A percentile compares a stretch with the other conserved stretches of the same genome.
Evolutionary conservation across 2,797 vertebrate species (phyloP).

Genomic region (Mormyrops attenuatus): DNA sequence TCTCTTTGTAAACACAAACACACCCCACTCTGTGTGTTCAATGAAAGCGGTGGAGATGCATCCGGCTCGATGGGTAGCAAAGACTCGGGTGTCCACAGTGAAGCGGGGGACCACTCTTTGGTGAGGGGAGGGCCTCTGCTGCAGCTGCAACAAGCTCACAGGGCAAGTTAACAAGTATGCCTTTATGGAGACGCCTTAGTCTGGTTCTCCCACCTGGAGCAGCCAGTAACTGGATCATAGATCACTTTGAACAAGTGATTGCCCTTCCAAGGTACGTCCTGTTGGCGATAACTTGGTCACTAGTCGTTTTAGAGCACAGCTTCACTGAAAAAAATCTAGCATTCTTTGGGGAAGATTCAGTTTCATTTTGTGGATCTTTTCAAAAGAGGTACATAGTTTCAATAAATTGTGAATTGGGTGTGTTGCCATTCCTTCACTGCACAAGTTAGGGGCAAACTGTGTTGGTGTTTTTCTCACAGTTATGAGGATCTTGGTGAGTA

Average conservation of each 20-base stretch:
- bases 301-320: neutral
- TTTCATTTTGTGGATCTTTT: neutral
- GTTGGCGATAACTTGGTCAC: neutral
- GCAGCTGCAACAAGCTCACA: constrained; percentile 66
- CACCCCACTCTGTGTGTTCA: neutral
- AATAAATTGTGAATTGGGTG: neutral
- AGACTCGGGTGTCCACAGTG: neutral
- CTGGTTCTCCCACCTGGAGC: neutral
- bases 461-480: neutral
- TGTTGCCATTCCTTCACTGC: neutral
- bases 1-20: neutral
- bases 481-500: neutral
- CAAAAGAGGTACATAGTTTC: neutral
- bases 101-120: neutral
- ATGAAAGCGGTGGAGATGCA: neutral
- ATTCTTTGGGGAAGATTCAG: neutral
- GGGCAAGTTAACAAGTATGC: constrained; percentile 87
- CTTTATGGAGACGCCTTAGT: constrained; percentile 83
- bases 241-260: neutral
- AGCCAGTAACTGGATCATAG: neutral
- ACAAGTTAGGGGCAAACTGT: neutral
- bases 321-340: neutral
- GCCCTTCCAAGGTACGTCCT: neutral
- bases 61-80: neutral
- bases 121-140: constrained; percentile 38